phyloP scores from a whole-genome alignment of 2,797 vertebrate genomes.

The Valencia hispanica region DNA sequence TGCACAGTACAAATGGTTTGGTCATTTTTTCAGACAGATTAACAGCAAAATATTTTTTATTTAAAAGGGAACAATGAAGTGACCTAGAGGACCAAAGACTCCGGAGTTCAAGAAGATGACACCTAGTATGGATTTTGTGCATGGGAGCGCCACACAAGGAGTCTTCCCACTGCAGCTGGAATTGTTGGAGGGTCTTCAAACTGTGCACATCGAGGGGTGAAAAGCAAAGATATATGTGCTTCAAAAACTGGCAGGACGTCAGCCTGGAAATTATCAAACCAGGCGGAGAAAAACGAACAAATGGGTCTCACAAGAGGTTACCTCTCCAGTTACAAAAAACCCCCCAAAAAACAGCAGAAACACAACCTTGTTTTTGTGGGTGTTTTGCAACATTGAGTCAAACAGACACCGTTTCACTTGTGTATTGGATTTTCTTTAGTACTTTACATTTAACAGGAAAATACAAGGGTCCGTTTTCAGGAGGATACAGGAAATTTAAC shows the following conservation, averaged over 20 bases:
- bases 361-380: neutral
- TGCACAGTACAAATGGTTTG: neutral
- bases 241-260: slow-evolving; percentile 22
- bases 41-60: slow-evolving; percentile 32
- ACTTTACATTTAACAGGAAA: slow-evolving; percentile 84
- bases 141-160: slow-evolving; percentile 1
- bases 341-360: neutral
- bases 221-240: slow-evolving; percentile 24
- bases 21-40: neutral
- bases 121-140: slow-evolving; percentile 36
- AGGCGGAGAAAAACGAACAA: slow-evolving; percentile 3
- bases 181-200: slow-evolving; percentile 1
- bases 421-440: slow-evolving; percentile 85
- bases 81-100: slow-evolving; percentile 26
- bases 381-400: slow-evolving; percentile 24
- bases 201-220: slow-evolving; percentile 9
- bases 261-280: slow-evolving; percentile 22
- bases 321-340: slow-evolving; percentile 5
- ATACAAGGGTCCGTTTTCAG: slow-evolving; percentile 81
- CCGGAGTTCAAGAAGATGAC: slow-evolving; percentile 22
- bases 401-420: slow-evolving; percentile 52
- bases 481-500: slow-evolving; percentile 83
- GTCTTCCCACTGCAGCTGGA: slow-evolving; percentile 2
- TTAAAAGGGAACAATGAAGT: slow-evolving; percentile 20
- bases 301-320: slow-evolving; percentile 4